Conservation (phyloP, 92 coral and sea anemone species). For the Epizoanthus scotinus region DNA sequence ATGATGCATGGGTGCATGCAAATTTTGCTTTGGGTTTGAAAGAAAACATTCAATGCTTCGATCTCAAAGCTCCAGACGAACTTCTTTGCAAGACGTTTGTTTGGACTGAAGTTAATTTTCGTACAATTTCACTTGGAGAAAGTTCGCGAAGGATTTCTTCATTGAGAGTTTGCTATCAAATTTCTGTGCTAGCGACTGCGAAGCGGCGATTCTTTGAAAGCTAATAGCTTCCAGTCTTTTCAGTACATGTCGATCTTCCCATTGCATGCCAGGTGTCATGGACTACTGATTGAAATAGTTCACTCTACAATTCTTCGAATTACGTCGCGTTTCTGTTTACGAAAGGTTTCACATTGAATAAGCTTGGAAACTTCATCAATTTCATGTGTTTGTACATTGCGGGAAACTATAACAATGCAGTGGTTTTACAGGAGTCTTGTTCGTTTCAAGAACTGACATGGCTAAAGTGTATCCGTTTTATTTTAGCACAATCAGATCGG, state of each 20-base stretch:
- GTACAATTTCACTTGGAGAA: slow-evolving; percentile 4
- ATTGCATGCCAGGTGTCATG: slow-evolving; percentile 59
- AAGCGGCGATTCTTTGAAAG: slow-evolving; percentile 72
- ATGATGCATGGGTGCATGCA: slow-evolving; percentile 53
- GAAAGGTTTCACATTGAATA: neutral
- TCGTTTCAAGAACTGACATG: neutral
- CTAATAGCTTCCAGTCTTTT: slow-evolving; percentile 51
- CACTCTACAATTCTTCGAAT: slow-evolving; percentile 18
- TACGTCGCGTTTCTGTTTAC: slow-evolving; percentile 23
- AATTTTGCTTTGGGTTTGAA: slow-evolving; percentile 56
- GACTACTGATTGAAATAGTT: slow-evolving; percentile 55
- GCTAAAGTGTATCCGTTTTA: slow-evolving; percentile 10
- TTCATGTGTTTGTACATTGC: slow-evolving; percentile 11
- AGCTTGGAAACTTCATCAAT: neutral
- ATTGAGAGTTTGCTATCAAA: slow-evolving; percentile 27
- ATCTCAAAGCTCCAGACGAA: neutral
- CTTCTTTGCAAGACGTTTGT: neutral
- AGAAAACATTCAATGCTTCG: slow-evolving; percentile 34
- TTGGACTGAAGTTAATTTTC: neutral
- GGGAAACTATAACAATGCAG: slow-evolving; percentile 6
- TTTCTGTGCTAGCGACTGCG: slow-evolving; percentile 30
- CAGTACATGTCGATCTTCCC: slow-evolving; percentile 39
- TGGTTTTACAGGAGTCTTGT: neutral
- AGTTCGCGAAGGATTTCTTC: slow-evolving; percentile 31
- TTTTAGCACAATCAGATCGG: slow-evolving; percentile 38